Percentiles rank a stretch among this genome's conserved stretches.
Evolutionary conservation across 2,113 vertebrate genomes (phyloP).

Genomic region (Diadophis punctatus): DNA sequence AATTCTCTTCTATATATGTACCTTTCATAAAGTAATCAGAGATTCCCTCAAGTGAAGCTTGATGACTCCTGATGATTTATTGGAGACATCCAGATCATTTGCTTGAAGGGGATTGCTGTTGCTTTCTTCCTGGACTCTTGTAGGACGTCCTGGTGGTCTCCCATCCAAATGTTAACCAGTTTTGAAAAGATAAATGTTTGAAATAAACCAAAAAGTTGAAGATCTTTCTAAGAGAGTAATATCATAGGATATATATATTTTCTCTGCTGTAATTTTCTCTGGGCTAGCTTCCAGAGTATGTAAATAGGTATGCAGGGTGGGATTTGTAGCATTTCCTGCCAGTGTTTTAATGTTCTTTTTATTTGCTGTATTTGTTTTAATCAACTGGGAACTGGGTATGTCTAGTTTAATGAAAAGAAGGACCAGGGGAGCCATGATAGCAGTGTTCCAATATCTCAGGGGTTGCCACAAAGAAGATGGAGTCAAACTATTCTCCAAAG

Average conservation of each 20-base stretch:
- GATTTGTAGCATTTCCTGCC: background rate
- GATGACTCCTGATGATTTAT: background rate
- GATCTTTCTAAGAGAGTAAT: background rate
- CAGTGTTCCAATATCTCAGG: too few species aligned
- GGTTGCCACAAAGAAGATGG: too few species aligned
- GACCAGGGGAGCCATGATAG: too few species aligned
- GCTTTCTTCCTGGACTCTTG: background rate
- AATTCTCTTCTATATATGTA: background rate
- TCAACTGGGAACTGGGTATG: too few species aligned
- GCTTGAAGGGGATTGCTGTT: background rate
- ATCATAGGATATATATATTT: background rate
- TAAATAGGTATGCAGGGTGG: background rate
- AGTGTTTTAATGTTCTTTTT: background rate
- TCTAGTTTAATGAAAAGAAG: too few species aligned
- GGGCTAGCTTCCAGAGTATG: background rate
- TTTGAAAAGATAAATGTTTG: background rate
- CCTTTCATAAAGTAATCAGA: background rate
- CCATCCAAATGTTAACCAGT: background rate
- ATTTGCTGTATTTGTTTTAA: background rate
- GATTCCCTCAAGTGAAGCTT: background rate
- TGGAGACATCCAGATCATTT: background rate
- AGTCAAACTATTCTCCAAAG: too few species aligned
- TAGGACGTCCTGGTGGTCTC: background rate
- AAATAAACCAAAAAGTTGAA: background rate
- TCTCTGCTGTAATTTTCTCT: background rate